Base-by-base conservation (phyloP, 2,888 invertebrate species). In the Strigamia maritima region DNA sequence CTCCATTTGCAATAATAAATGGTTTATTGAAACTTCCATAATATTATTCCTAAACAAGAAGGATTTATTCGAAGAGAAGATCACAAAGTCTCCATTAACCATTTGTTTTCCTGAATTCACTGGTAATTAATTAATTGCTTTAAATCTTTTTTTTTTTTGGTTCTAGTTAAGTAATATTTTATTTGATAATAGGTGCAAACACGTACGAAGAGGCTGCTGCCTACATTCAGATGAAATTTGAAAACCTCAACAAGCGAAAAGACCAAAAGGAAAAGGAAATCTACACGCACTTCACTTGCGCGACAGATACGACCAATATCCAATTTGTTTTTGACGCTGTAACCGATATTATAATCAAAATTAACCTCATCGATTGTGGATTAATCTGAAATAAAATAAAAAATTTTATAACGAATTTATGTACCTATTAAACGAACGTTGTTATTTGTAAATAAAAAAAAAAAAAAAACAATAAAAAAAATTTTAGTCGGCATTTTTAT, bases 271-370 rank as follows among this genome's bases (percentile, higher is more conserved):
- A 96, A 87, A 99, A 99, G 91, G 98, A 99, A 92, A 98, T 99
- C 87, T 99, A 98, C 93, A 98, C 98, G 91, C 99, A 99, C 91
- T 98, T 98, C 96, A 99, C 99, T 84, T 99, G 99, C 90, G 99
- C 99, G 88, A 99, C 99, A 84, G 99, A 99, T 90, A 99, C 99
- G 87, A 97, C 96, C 90, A 99, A 99, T 91, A 98, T 99, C 87
- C 98, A 98, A 91, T 99, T 99, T 90, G 98, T 99, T 89, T 99
- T 99, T 90, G 98, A 99, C 90, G 98, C 98, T 84, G 98, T 99
- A 88, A 99, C 98, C 85, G 98, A 99, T 90, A 98, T 98, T 88
- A 99, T 99, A 90, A 98, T 99, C 88, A 98, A 98, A 88, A 98
- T 98, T 91, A 99, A 99, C 90, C 91, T 99, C 87, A 93, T 98